Evolutionary conservation across 2,113 vertebrate species (phyloP).

Genomic region (Platichthys stellatus): DNA sequence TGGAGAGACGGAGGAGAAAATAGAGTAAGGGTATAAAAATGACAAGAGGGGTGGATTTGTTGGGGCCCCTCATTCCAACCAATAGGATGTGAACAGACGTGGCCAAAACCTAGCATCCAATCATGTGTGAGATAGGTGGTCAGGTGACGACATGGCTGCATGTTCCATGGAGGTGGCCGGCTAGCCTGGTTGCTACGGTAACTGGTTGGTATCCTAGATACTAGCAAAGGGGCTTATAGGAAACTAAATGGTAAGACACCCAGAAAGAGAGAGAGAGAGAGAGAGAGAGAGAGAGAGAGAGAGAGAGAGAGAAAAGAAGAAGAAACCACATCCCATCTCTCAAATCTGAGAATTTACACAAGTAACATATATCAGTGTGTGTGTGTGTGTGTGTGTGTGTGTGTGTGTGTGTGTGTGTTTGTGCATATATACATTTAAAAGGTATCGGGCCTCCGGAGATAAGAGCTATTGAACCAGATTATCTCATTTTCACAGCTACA

Average conservation of each 20-base stretch:
- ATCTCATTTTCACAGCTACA: slow-evolving; percentile 56
- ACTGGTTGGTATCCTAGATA: slow-evolving; percentile 77
- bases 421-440: background rate
- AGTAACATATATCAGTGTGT: background rate
- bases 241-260: slow-evolving; percentile 60
- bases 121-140: slow-evolving; percentile 42
- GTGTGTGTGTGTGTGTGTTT: too few species aligned
- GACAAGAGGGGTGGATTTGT: slow-evolving; percentile 8
- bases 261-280: slow-evolving; percentile 3
- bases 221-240: slow-evolving; percentile 62
- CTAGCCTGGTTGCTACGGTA: slow-evolving; percentile 74
- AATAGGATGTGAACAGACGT: slow-evolving; percentile 36
- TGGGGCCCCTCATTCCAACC: slow-evolving; percentile 16
- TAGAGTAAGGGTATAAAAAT: slow-evolving; percentile 23
- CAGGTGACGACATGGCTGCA: slow-evolving; percentile 58
- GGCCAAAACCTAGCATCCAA: slow-evolving; percentile 58
- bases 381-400: too few species aligned
- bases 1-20: slow-evolving; percentile 6
- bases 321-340: slow-evolving; percentile 8
- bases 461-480: slow-evolving; percentile 54
- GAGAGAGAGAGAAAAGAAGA: slow-evolving; percentile 9
- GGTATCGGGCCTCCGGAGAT: slow-evolving; percentile 34
- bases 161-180: slow-evolving; percentile 55
- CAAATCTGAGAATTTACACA: background rate
- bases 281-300: background rate